Base-by-base conservation (phyloP, 1,140 invertebrate genomes). In the Euwallacea fornicatus region DNA sequence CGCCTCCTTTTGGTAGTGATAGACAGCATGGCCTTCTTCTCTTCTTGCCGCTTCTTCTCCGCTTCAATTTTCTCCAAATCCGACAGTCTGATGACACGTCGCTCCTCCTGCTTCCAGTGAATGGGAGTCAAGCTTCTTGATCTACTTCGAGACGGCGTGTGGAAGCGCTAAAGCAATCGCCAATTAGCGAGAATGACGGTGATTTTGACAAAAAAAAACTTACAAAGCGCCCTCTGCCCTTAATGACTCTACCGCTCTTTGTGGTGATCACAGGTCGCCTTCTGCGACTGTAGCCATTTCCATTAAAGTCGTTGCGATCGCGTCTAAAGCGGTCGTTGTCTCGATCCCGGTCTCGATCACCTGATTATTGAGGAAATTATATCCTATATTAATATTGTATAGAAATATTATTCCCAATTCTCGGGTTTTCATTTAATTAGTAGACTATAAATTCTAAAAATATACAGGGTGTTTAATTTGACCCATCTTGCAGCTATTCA, bases 151-250 rank as follows among this genome's bases (percentile, higher is more conserved):
- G 86, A 87, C n/a, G 93, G 92, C 0, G 93, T 95, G 71, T 91
- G 88, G 81, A 92, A 95, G 54, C 93, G 87, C 92, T 95, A 73
- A 69, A 15, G 62, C 64, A 72, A 42, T 42, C 16, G 16, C 54
- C 10, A 9, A 0, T 33, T 60, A 60, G 10, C 7, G 9, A 60
- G 11, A 46, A 46, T n/a, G 11, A 46, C 16, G 46, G 9, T 44
- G 10, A 8, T 15, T 9, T 63, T 7, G 6, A 21, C 42, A 56
- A 2, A 2, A 56, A 2, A 2, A 6, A 16, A 76, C 91, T 89
- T 87, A 96, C 93, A 83, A 95, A 92, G 60, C 92, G 89, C 41
- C 94, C 94, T 73, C 94, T 84, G 10, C 95, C 95, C 83, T 96
- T 96, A 54, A 96, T 92, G 74, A 93, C 87, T 63, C 93, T 85